Evolutionary conservation across 1,140 invertebrate genomes (phyloP).

Genomic region (Caenorhabditis elegans): WBcel235 BX284606.5:16449501-16450000

Average conservation of each 20-base stretch:
- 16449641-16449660: conserved; percentile 48
- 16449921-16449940: too few relatives aligned
- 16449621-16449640: conserved; percentile 51
- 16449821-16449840: not conserved
- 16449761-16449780: not conserved
- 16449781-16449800: not conserved
- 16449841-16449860: too few relatives aligned
- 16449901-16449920: too few relatives aligned
- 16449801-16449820: not conserved
- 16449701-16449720: conserved; percentile 51
- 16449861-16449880: too few relatives aligned
- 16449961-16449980: too few relatives aligned
- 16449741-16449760: conserved; percentile 53
- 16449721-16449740: conserved; percentile 45
- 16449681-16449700: conserved; percentile 64
- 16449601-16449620: conserved; percentile 66
- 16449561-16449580: too few relatives aligned
- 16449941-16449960: too few relatives aligned
- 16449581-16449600: conserved; percentile 48
- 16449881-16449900: too few relatives aligned
- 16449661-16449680: conserved; percentile 55
- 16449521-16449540: too few relatives aligned
- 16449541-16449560: too few relatives aligned
- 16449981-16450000: too few relatives aligned
- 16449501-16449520: not conserved